These are phyloP conservation scores for Odontomachus brunneus DNA, from an alignment of 1,140 invertebrate genomes.

Conservation along the genomic window DNA sequence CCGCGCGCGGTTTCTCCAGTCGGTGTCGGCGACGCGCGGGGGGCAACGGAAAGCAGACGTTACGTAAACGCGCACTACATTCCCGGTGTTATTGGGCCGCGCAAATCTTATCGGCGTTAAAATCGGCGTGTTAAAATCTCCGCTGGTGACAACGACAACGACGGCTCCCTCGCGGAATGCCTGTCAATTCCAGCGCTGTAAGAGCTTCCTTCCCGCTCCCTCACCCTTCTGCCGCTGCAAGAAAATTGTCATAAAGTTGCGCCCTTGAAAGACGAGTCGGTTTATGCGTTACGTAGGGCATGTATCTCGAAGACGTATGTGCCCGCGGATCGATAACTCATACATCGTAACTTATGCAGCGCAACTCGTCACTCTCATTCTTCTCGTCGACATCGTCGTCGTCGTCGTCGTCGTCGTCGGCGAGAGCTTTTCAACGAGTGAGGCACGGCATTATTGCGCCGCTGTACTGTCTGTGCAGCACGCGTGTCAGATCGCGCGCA, in stretches of 20 bases:
- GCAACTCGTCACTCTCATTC: conserved; percentile 30
- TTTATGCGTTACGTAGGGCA: conserved; percentile 43
- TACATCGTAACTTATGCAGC: conserved; percentile 52
- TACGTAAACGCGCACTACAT: conserved; percentile 30
- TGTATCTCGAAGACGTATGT: not conserved
- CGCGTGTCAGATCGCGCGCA: conserved; percentile 57
- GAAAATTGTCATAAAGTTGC: conserved; percentile 57
- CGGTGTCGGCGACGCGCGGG: no score
- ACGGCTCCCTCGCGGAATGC: conserved; percentile 10
- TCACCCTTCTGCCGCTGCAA: no score
- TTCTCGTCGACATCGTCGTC: conserved; percentile 20
- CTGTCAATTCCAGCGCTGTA: conserved; percentile 48
- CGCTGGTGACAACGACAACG: not conserved
- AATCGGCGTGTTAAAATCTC: conserved; percentile 31
- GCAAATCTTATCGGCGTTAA: conserved; percentile 57
- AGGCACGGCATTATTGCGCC: conserved; percentile 44
- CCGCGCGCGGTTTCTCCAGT: conserved; percentile 1
- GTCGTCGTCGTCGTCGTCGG: not conserved
- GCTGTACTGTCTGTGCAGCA: conserved; percentile 31
- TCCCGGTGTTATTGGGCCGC: not conserved
- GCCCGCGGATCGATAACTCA: conserved; percentile 54
- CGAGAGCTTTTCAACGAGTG: conserved; percentile 41
- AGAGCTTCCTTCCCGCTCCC: not conserved
- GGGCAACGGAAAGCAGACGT: not conserved
- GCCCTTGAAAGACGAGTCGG: conserved; percentile 25